Evolutionary conservation across 2,888 invertebrate species (phyloP), one percentile per base, ranked within the genome.

Genomic region (Pherbina coryleti): DNA sequence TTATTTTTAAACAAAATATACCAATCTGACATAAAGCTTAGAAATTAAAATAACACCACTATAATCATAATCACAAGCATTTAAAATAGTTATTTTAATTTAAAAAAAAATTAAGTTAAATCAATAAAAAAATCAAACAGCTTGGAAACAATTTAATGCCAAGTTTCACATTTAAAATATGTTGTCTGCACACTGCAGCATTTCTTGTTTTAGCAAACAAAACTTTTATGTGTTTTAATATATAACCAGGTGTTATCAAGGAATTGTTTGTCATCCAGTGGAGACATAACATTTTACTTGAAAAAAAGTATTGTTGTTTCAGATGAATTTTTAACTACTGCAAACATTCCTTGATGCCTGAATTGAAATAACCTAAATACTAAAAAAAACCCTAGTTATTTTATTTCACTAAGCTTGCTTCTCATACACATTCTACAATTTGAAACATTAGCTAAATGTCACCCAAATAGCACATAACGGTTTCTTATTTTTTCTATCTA

Each of bases 321-420:
- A 37, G 17, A 34, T 67, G 19, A 9, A 37, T 44, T 67, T 37
- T 53, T 28, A 14, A 25, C n/a, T 14, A 57, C 37, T 60, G 25
- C 60, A 44, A 76, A 79, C 79, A 80, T 80, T 80, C 80, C 80
- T 79, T 78, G 78, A 76, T 74, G 77, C 64, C 25, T 72, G 75
- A 71, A 67, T 53, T 22, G 19, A 34, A 25, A 28, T 17, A 71
- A 28, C n/a, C 22, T 9, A 49, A 66, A 66, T n/a, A 19, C 11
- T 31, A 72, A 22, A 57, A 19, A 57, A 57, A 9, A 22, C 7
- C 9, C 11, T 7, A 60, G 28, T 22, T 60, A 60, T 25, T 60
- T 28, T 22, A 60, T 60, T 60, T 25, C 22, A 60, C 57, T 14
- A 60, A 25, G 22, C 11, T 28, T 60, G 11, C 25, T 60, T 60